phyloP scores from a whole-genome alignment of 1,140 invertebrate genomes.

The Drosophila subpulchrella region DNA sequence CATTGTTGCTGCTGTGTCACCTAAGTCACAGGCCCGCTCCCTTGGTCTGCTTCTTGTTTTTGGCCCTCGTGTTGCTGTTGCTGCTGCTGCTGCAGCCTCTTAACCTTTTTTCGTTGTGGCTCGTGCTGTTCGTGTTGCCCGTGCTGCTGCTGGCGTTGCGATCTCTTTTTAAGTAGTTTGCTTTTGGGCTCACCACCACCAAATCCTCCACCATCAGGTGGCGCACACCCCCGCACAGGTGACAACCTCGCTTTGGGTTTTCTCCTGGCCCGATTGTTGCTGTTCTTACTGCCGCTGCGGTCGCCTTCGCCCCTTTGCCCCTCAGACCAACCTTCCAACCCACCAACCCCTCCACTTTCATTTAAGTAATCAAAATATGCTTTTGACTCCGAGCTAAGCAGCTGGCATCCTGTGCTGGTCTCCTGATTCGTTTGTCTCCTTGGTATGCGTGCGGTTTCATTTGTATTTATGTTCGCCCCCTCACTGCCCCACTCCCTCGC shows the following conservation, averaged over 20 bases:
- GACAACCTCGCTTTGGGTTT: constrained; percentile 68
- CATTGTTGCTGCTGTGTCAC: constrained; percentile 57
- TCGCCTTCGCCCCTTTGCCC: neutral
- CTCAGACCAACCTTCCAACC: neutral
- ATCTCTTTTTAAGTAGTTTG: constrained; percentile 82
- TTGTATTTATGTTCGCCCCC: constrained; percentile 52
- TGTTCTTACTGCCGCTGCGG: constrained; percentile 35
- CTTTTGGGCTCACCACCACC: constrained; percentile 61
- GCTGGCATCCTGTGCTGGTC: constrained; percentile 48
- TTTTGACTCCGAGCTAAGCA: constrained; percentile 77
- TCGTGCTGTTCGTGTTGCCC: constrained; percentile 3
- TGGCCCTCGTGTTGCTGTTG: constrained; percentile 11
- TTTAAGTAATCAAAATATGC: constrained; percentile 83
- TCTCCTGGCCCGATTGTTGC: constrained; percentile 36
- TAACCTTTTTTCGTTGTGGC: constrained; percentile 66
- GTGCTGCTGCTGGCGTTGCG: constrained; percentile 34
- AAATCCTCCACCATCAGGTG: constrained; percentile 27
- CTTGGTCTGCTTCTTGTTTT: constrained; percentile 6
- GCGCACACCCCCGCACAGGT: constrained; percentile 48
- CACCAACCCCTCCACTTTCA: constrained; percentile 51
- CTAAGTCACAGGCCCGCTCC: constrained; percentile 56
- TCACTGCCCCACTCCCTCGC: neutral
- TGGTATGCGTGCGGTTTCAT: constrained; percentile 67
- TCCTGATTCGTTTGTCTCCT: constrained; percentile 42
- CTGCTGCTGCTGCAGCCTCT: constrained; percentile 64